Evolutionary conservation across 2,888 invertebrate genomes (phyloP).

Genomic region (Athrips mouffetella): DNA sequence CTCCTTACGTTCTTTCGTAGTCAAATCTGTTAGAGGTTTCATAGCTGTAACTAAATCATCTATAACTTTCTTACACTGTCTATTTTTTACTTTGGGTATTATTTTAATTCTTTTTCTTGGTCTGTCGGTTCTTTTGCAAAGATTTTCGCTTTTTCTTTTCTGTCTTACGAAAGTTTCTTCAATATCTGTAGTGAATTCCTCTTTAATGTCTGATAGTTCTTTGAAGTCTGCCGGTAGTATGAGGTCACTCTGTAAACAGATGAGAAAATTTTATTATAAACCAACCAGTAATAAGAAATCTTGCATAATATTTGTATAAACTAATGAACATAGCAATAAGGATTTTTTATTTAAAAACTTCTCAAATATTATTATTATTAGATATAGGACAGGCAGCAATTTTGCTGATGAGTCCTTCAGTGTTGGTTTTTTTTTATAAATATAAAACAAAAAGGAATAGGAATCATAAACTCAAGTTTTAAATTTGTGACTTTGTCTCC

Average conservation of each 20-base stretch:
- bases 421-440: no score
- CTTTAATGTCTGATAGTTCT: slow-evolving; percentile 34
- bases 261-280: no score
- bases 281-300: no score
- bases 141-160: no score
- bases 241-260: slow-evolving; percentile 30
- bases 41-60: slow-evolving; percentile 54
- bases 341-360: no score
- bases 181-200: slow-evolving; percentile 40
- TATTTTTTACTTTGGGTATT: slow-evolving; percentile 28
- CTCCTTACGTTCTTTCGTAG: slow-evolving; percentile 18
- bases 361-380: no score
- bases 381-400: no score
- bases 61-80: slow-evolving; percentile 48
- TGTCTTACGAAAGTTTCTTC: slow-evolving; percentile 47
- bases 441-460: not conserved
- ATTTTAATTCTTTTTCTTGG: slow-evolving; percentile 39
- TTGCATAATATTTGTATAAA: no score
- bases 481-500: no score
- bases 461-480: not conserved
- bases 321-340: no score
- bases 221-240: slow-evolving; percentile 28
- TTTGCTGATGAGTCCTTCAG: no score
- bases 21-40: slow-evolving; percentile 38
- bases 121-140: slow-evolving; percentile 51